These are phyloP conservation scores for Andrena bicolor DNA, from an alignment of 2,888 invertebrate genomes.

Conservation along the genomic window DNA sequence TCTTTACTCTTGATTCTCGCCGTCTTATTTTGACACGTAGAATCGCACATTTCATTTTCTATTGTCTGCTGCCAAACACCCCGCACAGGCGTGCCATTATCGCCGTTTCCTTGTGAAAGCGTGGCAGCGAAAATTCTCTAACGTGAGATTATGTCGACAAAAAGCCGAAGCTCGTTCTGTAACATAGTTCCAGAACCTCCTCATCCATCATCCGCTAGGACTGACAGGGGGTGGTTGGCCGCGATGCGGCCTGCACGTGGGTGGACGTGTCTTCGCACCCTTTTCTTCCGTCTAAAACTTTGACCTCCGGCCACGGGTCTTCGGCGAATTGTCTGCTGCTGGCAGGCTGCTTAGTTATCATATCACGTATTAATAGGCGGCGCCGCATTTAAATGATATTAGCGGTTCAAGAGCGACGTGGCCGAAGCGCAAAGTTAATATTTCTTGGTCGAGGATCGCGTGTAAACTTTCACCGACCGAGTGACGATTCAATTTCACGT, in stretches of 20 bases:
- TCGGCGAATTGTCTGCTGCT: slow-evolving; percentile 12
- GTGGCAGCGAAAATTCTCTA: slow-evolving; percentile 73
- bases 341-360: slow-evolving; percentile 5
- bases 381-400: slow-evolving; percentile 22
- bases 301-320: slow-evolving; percentile 22
- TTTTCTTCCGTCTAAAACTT: slow-evolving; percentile 25
- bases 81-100: slow-evolving; percentile 59
- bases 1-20: too few relatives aligned
- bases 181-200: slow-evolving; percentile 62
- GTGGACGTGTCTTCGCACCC: slow-evolving; percentile 24
- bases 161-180: slow-evolving; percentile 71
- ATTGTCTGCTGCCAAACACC: too few relatives aligned
- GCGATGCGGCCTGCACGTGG: slow-evolving; percentile 29
- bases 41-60: too few relatives aligned
- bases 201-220: slow-evolving; percentile 73
- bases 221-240: slow-evolving; percentile 15
- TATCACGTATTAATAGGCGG: slow-evolving; percentile 14
- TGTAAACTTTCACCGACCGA: not conserved
- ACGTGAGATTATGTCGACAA: slow-evolving; percentile 77
- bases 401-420: slow-evolving; percentile 11
- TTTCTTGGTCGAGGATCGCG: not conserved
- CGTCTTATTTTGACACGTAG: too few relatives aligned
- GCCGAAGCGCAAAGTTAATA: not conserved
- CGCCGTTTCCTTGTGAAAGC: slow-evolving; percentile 69
- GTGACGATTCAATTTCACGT: not conserved